Evolutionary conservation across 35 echinoderm and acorn worm genomes (phyloP), one percentile per base, ranked within the genome.

Genomic region (Amphiura filiformis): DNA sequence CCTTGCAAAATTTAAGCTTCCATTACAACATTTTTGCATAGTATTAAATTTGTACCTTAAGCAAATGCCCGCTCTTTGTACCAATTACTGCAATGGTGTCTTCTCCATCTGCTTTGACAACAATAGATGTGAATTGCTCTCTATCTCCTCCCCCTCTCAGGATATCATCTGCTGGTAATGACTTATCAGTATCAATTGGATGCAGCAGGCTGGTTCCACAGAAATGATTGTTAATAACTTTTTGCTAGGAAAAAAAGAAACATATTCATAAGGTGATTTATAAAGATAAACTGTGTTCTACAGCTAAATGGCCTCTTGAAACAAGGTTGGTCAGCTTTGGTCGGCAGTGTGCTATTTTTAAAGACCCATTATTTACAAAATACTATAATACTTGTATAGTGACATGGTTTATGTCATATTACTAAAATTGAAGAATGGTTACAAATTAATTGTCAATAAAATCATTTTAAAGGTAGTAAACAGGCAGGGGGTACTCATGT

Each of bases 161-260:
- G 37, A 76, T 87, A 75, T 97, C 91, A 36, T 23, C 47, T 7
- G 75, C 56, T 23, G n/a, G 23, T n/a, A 75, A 2, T 30, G 18
- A 44, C 12, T 13, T 76, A 15, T 40, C 30, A 12, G 84, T 81
- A 56, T 90, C 87, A 32, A 97, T 89, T 31, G 94, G 94, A 79
- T 97, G 94, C 65, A 97, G 57, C 37, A 90, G 77, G 40, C 82
- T 82, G 34, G 94, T 97, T 13, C 94, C 94, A 78, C 94, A 97
- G 44, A 93, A 97, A 28, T 92, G 81, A 5, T 83, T 31, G 23
- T 61, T 36, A 47, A 91, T n/a, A 12, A 23, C 4, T 32, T 77
- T 20, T 39, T 80, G 65, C 82, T 91, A 76, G 44, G 26, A 56
- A 80, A 65, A 40, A 32, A 0, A 88, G n/a, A n/a, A n/a, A 36